A percentile compares a stretch with the other conserved stretches of the same genome.
Evolutionary conservation across 2,113 vertebrate genomes (phyloP).

Genomic region (Bungarus multicinctus): DNA sequence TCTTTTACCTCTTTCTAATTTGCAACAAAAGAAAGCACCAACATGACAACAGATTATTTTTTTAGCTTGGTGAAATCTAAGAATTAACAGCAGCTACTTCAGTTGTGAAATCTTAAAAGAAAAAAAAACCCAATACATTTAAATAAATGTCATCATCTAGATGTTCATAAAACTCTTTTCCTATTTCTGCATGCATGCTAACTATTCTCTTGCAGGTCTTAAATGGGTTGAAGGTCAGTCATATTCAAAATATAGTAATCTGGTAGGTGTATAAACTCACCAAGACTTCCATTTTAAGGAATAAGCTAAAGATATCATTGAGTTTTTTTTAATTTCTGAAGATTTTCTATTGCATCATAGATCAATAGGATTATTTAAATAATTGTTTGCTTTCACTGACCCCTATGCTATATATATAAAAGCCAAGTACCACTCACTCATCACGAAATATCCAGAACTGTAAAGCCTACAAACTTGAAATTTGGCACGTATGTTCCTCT

Average conservation of each 20-base stretch:
- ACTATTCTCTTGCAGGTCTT: background rate
- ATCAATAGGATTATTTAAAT: background rate
- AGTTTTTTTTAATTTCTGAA: background rate
- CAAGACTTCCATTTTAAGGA: background rate
- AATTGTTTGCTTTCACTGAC: background rate
- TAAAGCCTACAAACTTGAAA: too few species aligned
- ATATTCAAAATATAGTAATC: background rate
- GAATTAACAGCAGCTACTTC: slow-evolving; percentile 25
- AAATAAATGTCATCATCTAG: background rate
- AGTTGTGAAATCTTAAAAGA: background rate
- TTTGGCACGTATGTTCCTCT: too few species aligned
- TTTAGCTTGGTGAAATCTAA: slow-evolving; percentile 24
- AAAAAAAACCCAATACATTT: background rate
- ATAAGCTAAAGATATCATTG: background rate
- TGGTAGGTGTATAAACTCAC: background rate
- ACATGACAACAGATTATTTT: slow-evolving; percentile 38
- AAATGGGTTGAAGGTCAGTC: background rate
- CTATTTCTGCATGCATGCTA: background rate
- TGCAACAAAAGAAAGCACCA: slow-evolving; percentile 45
- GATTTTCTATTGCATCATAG: background rate
- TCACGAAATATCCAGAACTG: too few species aligned
- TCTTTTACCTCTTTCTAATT: slow-evolving; percentile 43
- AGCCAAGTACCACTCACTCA: too few species aligned
- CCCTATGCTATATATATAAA: background rate
- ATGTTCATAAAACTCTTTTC: background rate